Conservation (phyloP, 2,113 vertebrate genomes). For the Empidonax alnorum region DNA sequence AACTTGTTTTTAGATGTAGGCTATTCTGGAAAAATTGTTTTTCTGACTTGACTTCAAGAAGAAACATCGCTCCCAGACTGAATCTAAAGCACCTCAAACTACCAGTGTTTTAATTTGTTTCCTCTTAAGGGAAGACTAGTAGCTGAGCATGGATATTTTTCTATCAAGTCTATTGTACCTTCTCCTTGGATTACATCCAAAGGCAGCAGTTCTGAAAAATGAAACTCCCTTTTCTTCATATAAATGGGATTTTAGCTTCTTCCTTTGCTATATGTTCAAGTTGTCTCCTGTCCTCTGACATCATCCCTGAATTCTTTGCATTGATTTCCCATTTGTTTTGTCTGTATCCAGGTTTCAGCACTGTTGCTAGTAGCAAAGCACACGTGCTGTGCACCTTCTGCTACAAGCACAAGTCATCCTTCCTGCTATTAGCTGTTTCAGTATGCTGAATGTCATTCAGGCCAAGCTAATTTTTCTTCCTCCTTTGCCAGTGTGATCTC, state of each 20-base stretch:
- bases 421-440: neutral
- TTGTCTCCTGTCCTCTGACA: neutral
- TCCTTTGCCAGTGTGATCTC: neutral
- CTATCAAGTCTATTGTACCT: neutral
- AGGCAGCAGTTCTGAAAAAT: neutral
- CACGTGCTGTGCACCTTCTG: slow-evolving; percentile 29
- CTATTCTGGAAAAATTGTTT: neutral
- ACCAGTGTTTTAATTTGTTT: neutral
- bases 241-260: neutral
- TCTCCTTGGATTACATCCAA: neutral
- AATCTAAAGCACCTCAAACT: neutral
- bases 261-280: neutral
- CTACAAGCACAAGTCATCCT: neutral
- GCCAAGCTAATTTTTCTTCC: neutral
- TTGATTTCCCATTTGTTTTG: slow-evolving; percentile 5
- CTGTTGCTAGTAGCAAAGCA: neutral
- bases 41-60: neutral
- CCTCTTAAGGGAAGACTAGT: neutral
- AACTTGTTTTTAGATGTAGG: neutral
- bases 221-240: neutral
- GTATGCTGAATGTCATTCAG: neutral
- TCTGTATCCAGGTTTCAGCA: neutral
- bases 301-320: neutral
- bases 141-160: neutral
- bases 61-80: neutral